Evolutionary conservation across 2,113 vertebrate genomes (phyloP).

Genomic region (Callorhinus ursinus): DNA sequence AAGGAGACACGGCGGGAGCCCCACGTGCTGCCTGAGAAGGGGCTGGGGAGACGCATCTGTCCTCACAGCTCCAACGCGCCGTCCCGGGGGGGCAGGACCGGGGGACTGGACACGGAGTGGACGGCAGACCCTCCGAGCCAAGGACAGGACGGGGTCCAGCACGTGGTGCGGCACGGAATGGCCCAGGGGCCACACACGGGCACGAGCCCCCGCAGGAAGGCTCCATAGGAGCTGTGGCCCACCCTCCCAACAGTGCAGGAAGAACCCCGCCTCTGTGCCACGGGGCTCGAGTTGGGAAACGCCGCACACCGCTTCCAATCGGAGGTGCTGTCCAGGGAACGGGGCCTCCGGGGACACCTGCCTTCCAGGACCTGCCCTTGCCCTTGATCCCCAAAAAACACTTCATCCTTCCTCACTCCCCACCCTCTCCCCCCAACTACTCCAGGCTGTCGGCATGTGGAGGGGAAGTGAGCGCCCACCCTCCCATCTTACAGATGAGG

Average conservation of each 20-base stretch:
- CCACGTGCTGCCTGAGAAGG: rapidly evolving
- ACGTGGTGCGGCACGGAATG: not conserved
- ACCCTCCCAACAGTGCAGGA: rapidly evolving
- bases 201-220: not conserved
- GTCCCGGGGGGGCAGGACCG: rapidly evolving
- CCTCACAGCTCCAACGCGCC: not conserved
- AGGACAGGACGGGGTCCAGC: not conserved
- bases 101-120: not conserved
- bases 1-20: not conserved
- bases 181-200: not conserved
- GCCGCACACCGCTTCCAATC: not conserved
- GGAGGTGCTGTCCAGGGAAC: not conserved
- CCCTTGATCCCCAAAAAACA: not conserved
- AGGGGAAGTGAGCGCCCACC: not conserved
- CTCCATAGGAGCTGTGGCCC: not conserved
- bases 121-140: too few relatives aligned
- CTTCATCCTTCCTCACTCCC: not conserved
- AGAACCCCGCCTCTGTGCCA: not conserved
- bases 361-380: not conserved
- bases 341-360: not conserved
- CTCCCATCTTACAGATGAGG: not conserved
- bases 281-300: not conserved
- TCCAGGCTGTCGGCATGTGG: not conserved
- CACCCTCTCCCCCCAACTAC: not conserved
- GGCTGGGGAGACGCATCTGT: rapidly evolving